These are phyloP conservation scores for Typhlichthys subterraneus DNA, from an alignment of 2,797 vertebrate species.

Conservation along the genomic window DNA sequence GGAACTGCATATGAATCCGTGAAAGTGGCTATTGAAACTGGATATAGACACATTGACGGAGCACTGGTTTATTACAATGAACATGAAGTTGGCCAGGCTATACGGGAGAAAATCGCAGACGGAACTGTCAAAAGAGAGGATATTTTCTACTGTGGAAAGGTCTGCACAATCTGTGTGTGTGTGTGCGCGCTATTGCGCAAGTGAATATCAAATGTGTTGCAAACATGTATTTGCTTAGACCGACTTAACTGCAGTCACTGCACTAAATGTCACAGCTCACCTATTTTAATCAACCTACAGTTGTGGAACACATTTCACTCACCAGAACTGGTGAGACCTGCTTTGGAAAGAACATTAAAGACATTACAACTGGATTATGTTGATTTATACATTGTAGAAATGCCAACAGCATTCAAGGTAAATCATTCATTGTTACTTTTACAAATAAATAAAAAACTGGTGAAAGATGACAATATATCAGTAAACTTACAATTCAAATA, in stretches of 20 bases:
- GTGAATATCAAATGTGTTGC: too few species aligned
- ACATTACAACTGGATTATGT: conserved; percentile 86
- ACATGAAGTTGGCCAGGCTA: conserved; percentile 90
- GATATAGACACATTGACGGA: conserved; percentile 91
- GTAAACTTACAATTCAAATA: too few species aligned
- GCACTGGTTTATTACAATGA: conserved; percentile 90
- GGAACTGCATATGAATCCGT: conserved; percentile 79
- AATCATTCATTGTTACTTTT: background rate
- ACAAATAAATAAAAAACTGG: too few species aligned
- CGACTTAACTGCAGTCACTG: too few species aligned
- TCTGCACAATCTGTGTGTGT: too few species aligned
- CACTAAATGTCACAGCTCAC: too few species aligned
- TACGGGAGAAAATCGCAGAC: conserved; percentile 89
- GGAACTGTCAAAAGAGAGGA: conserved; percentile 88
- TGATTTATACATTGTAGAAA: conserved; percentile 91
- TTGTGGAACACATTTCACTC: conserved; percentile 89
- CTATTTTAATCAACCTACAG: conserved; percentile 57
- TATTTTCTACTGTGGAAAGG: conserved; percentile 96
- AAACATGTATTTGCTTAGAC: too few species aligned
- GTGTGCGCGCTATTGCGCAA: too few species aligned
- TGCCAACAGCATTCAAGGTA: conserved; percentile 94
- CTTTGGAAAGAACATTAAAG: conserved; percentile 85
- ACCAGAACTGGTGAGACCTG: conserved; percentile 84
- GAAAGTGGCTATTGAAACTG: conserved; percentile 86
- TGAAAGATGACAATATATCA: too few species aligned